Percentiles rank a stretch among this genome's conserved stretches.
These are phyloP conservation scores for Paguma larvata DNA, from an alignment of 2,797 vertebrate genomes.

Conservation along the genomic window DNA sequence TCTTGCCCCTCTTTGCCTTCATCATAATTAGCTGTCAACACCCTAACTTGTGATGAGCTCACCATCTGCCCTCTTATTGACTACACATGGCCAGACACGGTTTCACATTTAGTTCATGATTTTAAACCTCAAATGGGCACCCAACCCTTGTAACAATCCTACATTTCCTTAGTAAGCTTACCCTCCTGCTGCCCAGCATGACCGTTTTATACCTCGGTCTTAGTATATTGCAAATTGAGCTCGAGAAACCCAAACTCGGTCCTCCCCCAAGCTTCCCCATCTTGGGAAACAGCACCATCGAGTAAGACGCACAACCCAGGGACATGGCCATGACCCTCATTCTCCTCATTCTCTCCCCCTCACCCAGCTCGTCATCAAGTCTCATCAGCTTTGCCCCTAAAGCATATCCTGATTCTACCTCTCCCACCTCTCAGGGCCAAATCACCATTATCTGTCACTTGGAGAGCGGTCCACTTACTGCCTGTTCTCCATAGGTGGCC, in stretches of 20 bases:
- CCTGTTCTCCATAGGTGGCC: background rate
- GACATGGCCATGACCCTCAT: background rate
- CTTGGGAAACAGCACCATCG: background rate
- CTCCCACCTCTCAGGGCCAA: background rate
- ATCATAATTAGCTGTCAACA: background rate
- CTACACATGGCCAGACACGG: background rate
- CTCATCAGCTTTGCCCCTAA: background rate
- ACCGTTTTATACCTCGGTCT: background rate
- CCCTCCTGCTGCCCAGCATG: background rate
- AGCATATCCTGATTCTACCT: background rate
- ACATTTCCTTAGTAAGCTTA: background rate
- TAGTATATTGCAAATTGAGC: background rate
- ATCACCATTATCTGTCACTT: background rate
- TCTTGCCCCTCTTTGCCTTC: background rate
- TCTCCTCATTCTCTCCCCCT: background rate
- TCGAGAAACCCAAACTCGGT: background rate
- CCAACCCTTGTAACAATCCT: background rate
- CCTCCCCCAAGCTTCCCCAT: background rate
- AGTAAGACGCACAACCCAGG: background rate
- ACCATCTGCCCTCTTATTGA: background rate
- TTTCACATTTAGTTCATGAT: background rate
- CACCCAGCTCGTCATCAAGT: background rate
- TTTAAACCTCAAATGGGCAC: conserved; percentile 25
- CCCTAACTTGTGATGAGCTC: background rate
- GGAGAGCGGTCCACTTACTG: background rate